Conservation (phyloP, 2,113 vertebrate genomes). For the Corvus hawaiiensis region DNA sequence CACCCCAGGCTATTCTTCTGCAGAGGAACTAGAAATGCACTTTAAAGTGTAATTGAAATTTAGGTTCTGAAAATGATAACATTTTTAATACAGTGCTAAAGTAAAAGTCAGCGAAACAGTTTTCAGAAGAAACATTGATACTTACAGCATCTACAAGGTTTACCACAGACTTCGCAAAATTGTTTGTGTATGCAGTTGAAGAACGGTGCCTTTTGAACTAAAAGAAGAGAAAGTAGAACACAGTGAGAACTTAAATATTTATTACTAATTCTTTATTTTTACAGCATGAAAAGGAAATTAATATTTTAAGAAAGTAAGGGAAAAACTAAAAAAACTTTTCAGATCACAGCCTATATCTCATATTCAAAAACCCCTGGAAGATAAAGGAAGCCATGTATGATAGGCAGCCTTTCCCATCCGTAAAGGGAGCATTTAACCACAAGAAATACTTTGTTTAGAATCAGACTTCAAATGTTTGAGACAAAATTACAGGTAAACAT, state of each 20-base stretch:
- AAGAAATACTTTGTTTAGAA: not conserved
- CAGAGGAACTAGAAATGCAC: not conserved
- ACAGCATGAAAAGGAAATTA: not conserved
- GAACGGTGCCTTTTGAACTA: slow-evolving; percentile 87
- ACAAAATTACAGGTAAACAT: not conserved
- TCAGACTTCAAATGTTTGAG: not conserved
- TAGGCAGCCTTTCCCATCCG: not conserved
- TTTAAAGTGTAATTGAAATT: not conserved
- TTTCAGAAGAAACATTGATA: slow-evolving; percentile 48
- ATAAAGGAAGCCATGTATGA: not conserved
- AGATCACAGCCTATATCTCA: not conserved
- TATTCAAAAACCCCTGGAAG: not conserved
- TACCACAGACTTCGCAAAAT: slow-evolving; percentile 96
- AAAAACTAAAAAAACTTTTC: not conserved
- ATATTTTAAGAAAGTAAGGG: not conserved
- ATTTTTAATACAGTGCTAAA: not conserved
- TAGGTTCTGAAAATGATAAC: not conserved
- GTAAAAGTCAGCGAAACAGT: not conserved
- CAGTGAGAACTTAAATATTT: slow-evolving; percentile 4
- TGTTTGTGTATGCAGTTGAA: slow-evolving; percentile 78
- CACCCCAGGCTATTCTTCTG: not conserved
- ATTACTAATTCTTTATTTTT: not conserved
- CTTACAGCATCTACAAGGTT: slow-evolving; percentile 96
- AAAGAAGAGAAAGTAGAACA: slow-evolving; percentile 24
- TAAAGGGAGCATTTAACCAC: not conserved